Percentiles rank a stretch among this genome's conserved stretches.
Evolutionary conservation across 2,113 vertebrate species (phyloP).

Genomic region (Leiothrix lutea): DNA sequence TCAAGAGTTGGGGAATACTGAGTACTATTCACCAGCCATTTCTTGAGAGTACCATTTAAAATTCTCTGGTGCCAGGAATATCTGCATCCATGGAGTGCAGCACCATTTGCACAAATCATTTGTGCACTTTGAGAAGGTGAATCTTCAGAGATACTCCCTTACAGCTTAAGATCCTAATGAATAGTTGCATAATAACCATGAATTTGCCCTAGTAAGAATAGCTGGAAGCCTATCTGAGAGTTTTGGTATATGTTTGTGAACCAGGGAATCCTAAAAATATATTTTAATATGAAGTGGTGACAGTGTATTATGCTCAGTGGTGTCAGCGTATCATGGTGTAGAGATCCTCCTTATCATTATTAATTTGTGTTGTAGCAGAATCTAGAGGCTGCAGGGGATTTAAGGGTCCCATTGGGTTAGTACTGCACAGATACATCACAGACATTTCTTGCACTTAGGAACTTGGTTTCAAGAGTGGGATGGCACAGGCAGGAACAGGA

Average conservation of each 20-base stretch:
- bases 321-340: background rate
- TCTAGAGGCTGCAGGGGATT: background rate
- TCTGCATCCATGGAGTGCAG: background rate
- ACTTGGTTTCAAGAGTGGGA: background rate
- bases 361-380: background rate
- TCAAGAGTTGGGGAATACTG: background rate
- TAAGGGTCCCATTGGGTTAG: background rate
- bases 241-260: background rate
- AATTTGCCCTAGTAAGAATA: background rate
- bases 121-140: background rate
- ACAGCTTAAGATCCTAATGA: background rate
- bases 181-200: background rate
- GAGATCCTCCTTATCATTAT: background rate
- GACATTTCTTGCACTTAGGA: background rate
- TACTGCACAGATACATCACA: background rate
- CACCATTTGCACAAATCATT: background rate
- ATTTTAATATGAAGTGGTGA: background rate
- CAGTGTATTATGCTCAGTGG: background rate
- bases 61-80: background rate
- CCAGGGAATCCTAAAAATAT: background rate
- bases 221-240: background rate
- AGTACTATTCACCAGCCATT: background rate
- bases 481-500: background rate
- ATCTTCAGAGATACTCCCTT: background rate
- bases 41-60: background rate